Evolutionary conservation across 1,140 invertebrate genomes (phyloP).

Genomic region (Coenobita brevimanus): DNA sequence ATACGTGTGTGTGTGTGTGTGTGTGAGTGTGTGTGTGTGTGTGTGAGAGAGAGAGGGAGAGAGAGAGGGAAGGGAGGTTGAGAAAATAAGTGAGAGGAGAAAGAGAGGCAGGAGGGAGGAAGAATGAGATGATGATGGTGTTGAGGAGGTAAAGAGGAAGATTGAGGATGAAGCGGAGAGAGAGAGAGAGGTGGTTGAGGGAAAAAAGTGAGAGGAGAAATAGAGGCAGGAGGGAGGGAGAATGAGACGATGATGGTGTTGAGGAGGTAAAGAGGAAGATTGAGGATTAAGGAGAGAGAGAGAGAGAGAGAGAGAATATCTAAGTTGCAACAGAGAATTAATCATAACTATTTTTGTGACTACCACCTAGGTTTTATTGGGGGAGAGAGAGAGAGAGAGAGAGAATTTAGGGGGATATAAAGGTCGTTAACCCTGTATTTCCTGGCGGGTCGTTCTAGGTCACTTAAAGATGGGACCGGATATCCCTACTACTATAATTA

Average conservation of each 20-base stretch:
- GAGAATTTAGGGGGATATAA: not conserved
- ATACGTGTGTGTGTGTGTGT: too few species aligned
- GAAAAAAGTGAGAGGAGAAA: too few species aligned
- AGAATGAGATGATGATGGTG: not conserved
- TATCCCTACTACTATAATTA: too few species aligned
- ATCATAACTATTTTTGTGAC: not conserved
- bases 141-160: not conserved
- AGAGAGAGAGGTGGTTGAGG: not conserved
- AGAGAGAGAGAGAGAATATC: not conserved
- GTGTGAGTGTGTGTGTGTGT: conserved; percentile 7
- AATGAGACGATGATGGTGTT: not conserved
- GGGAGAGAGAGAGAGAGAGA: too few species aligned
- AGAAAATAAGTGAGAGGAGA: not conserved
- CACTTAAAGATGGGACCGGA: too few species aligned
- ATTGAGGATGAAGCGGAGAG: not conserved
- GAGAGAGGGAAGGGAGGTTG: not conserved
- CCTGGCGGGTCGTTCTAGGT: too few species aligned
- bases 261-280: not conserved
- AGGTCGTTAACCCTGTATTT: too few species aligned
- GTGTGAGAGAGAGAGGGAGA: not conserved
- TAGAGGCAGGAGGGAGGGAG: too few species aligned
- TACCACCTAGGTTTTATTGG: not conserved
- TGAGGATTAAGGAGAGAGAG: not conserved
- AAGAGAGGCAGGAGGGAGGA: not conserved
- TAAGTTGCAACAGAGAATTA: not conserved